These are phyloP conservation scores for Hippoglossus hippoglossus DNA, from an alignment of 2,797 vertebrate species.

Conservation along the genomic window DNA sequence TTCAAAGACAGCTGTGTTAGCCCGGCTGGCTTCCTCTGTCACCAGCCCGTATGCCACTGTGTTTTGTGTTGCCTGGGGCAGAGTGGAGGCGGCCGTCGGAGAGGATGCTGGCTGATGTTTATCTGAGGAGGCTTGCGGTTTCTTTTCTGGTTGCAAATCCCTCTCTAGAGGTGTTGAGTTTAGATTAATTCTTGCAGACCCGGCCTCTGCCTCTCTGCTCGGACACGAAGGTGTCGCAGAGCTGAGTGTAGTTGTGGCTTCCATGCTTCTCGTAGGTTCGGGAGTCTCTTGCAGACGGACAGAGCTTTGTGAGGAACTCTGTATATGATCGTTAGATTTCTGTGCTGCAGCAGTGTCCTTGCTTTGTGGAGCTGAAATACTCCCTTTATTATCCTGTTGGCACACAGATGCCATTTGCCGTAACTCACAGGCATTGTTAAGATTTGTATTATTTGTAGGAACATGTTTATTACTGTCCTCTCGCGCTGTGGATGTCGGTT, in stretches of 20 bases:
- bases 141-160: constrained; percentile 44
- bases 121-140: constrained; percentile 54
- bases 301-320: constrained; percentile 42
- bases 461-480: constrained; percentile 46
- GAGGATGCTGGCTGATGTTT: constrained; percentile 52
- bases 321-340: constrained; percentile 55
- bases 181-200: constrained; percentile 31
- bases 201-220: constrained; percentile 29
- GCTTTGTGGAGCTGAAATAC: constrained; percentile 28
- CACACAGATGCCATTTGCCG: constrained; percentile 39
- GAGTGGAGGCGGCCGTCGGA: constrained; percentile 45
- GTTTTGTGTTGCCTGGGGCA: constrained; percentile 46
- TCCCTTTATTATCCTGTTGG: constrained; percentile 42
- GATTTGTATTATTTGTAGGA: constrained; percentile 56
- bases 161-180: constrained; percentile 38
- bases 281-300: constrained; percentile 37
- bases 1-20: constrained; percentile 45
- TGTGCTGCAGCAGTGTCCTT: constrained; percentile 43
- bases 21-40: constrained; percentile 44
- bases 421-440: constrained; percentile 44
- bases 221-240: constrained; percentile 23
- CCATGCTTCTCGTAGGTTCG: constrained; percentile 43
- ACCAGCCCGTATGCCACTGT: constrained; percentile 37
- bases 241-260: constrained; percentile 12
- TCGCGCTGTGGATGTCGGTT: constrained; percentile 24